phyloP scores from a whole-genome alignment of 2,797 vertebrate species.

The Pantherophis vulpinus region DNA sequence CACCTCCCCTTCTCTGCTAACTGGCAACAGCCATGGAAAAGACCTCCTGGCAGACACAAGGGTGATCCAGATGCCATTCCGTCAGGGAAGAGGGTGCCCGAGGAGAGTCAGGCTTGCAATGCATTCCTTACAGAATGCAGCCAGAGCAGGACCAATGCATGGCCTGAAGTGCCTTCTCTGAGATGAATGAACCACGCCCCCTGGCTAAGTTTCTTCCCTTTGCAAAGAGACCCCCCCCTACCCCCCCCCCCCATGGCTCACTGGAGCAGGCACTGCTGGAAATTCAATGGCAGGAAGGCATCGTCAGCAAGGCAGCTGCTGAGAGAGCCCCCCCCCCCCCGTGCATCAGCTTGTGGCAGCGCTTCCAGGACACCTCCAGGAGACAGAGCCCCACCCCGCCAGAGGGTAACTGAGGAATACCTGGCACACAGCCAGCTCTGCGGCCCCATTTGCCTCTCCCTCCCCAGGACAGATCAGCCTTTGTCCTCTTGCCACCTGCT shows the following conservation, averaged over 20 bases:
- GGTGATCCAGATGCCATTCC: neutral
- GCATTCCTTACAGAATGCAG: neutral
- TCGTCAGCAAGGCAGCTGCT: neutral
- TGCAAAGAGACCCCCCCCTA: neutral
- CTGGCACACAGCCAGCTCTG: neutral
- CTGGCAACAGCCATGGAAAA: neutral
- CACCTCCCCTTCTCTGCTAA: neutral
- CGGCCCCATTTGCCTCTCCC: neutral
- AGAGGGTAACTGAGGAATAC: neutral
- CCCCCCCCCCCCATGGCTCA: too few species aligned
- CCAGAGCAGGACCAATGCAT: neutral
- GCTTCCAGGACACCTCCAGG: neutral
- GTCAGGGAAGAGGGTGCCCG: neutral
- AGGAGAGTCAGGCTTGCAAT: neutral
- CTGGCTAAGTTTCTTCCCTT: neutral
- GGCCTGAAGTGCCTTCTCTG: neutral
- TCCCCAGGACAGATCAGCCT: constrained; percentile 21
- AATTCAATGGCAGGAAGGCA: neutral
- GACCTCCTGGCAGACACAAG: neutral
- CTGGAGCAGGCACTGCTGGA: neutral
- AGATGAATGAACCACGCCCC: neutral
- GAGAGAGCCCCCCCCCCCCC: neutral
- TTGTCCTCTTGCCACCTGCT: constrained; percentile 38
- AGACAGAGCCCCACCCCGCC: too few species aligned
- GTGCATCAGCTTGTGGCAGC: neutral